Base-by-base conservation (phyloP, 2,797 vertebrate genomes). In the Sarcoramphus papa region DNA sequence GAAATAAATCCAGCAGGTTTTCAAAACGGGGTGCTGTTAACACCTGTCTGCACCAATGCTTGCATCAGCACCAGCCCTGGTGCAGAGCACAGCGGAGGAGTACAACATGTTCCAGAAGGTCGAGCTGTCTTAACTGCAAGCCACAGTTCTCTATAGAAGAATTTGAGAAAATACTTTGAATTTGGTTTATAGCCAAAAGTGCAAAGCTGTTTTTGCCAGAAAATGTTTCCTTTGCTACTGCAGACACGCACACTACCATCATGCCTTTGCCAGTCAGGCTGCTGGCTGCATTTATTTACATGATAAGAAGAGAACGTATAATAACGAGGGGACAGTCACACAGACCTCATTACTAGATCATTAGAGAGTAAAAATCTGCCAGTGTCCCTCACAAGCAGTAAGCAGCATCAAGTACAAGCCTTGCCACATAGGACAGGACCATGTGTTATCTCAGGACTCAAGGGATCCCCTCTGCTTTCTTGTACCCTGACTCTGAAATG, bases 1-100 rank as follows among this genome's bases (percentile, higher is more conserved):
- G 95, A 97, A 94, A 92, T 85, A 83, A 76, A 93, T 93, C 93
- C 97, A 97, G 94, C 27, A 78, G 62, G 84, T 96, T 97, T 97
- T 97, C 93, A 95, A 95, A 95, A 93, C 0, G 8, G 91, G 93
- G 95, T 65, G 93, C 96, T 95, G 91, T 95, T 95, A 96, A 96
- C 96, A 97, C 95, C 94, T 95, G 94, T 68, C 86, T 6, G n/a
- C 89, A 90, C 65, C 86, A 57, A 64, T 0, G 76, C 93, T 96
- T 95, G 93, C 96, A 95, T 96, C 95, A 94, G 74, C 93, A 94
- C 30, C 65, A 72, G 86, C 53, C 62, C 91, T 17, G 43, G 81
- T 84, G 84, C 92, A 92, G 92, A 68, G 75, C 90, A 85, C 64
- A 75, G 79, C 0, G 1, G 84, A 93, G 59, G 90, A 91, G 91